Conservation (phyloP, 2,113 vertebrate species). For the Heloderma charlesbogerti region DNA sequence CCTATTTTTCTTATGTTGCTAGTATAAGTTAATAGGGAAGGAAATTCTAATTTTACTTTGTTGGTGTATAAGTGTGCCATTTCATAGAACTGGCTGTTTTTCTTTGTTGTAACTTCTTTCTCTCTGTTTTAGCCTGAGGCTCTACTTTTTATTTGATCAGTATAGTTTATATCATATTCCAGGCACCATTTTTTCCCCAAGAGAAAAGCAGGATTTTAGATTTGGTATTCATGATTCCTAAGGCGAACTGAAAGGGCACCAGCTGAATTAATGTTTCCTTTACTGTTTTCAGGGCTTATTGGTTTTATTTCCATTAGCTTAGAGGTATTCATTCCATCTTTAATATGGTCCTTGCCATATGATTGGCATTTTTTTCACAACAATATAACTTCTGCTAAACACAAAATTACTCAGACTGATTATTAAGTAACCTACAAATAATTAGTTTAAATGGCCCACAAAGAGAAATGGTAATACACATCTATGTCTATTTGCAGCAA, state of each 20-base stretch:
- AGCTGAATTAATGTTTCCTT: conserved; percentile 80
- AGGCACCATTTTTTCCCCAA: conserved; percentile 77
- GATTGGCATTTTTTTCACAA: conserved; percentile 46
- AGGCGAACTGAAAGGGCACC: conserved; percentile 72
- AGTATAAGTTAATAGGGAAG: conserved; percentile 69
- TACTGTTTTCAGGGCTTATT: conserved; percentile 72
- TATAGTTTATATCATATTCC: conserved; percentile 82
- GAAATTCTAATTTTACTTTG: conserved; percentile 80
- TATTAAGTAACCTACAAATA: conserved; percentile 50
- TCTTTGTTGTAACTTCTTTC: conserved; percentile 82
- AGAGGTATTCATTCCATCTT: conserved; percentile 56
- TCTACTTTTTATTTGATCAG: conserved; percentile 83
- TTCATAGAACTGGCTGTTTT: conserved; percentile 81
- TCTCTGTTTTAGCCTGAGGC: conserved; percentile 78
- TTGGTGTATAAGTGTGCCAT: conserved; percentile 78
- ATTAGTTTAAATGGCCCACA: conserved; percentile 41
- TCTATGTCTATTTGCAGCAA: background rate
- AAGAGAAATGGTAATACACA: background rate
- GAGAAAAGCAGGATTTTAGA: conserved; percentile 80
- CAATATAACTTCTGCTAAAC: conserved; percentile 51
- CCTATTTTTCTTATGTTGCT: conserved; percentile 71
- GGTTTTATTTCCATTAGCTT: conserved; percentile 77
- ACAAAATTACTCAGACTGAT: conserved; percentile 64
- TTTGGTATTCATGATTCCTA: conserved; percentile 77
- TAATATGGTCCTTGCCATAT: conserved; percentile 62